phyloP scores from a whole-genome alignment of 2,888 invertebrate species.

The Ophion slaviceki region DNA sequence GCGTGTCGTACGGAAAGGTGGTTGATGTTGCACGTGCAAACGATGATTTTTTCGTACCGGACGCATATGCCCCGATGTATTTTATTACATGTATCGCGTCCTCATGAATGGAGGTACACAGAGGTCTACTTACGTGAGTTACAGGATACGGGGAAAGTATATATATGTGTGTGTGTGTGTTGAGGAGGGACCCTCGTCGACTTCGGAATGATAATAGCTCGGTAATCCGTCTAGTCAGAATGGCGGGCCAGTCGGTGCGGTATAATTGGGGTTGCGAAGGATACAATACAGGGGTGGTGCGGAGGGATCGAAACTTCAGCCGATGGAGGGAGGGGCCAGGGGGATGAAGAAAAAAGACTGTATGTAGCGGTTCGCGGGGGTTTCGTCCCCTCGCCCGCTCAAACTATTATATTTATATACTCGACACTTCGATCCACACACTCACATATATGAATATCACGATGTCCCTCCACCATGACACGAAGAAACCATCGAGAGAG shows the following conservation, averaged over 20 bases:
- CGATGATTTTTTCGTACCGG: constrained; percentile 2
- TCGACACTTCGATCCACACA: constrained; percentile 62
- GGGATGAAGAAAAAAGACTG: constrained; percentile 53
- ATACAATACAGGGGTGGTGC: constrained; percentile 43
- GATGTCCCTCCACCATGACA: constrained; percentile 49
- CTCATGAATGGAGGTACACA: constrained; percentile 3
- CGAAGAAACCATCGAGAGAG: constrained; percentile 58
- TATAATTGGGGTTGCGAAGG: constrained; percentile 76
- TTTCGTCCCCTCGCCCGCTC: constrained; percentile 24
- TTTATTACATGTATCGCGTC: constrained; percentile 24
- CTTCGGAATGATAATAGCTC: constrained; percentile 80
- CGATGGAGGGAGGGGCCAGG: constrained; percentile 16
- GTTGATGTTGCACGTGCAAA: constrained; percentile 46
- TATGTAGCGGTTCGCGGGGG: constrained; percentile 6
- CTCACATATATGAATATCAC: constrained; percentile 58
- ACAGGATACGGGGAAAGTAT: neutral
- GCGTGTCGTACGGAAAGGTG: neutral
- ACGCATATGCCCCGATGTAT: constrained; percentile 56
- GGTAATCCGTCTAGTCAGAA: constrained; percentile 80
- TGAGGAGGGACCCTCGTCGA: constrained; percentile 74
- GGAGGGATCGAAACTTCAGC: constrained; percentile 53
- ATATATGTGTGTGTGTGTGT: neutral
- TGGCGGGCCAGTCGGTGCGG: constrained; percentile 72
- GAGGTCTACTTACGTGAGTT: constrained; percentile 1
- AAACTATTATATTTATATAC: constrained; percentile 66